Evolutionary conservation across 1,140 invertebrate species (phyloP), one percentile per base, ranked within the genome.

Genomic region (Bradysia coprophila): DNA sequence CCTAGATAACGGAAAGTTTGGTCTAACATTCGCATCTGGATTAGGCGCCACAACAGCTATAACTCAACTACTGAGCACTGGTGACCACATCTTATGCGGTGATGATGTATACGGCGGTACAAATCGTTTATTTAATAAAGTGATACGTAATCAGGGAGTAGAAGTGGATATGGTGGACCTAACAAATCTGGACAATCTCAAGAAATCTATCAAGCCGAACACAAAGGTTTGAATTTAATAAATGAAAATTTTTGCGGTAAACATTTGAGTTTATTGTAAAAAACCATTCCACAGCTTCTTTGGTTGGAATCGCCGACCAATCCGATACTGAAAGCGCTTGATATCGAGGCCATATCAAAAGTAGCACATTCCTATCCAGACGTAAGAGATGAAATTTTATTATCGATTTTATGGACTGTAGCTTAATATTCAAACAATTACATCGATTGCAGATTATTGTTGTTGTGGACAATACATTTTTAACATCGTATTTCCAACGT

Each of bases 281-380:
- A n/a, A n/a, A n/a, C n/a, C n/a, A n/a, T n/a, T n/a, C n/a, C 69
- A 9, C 48, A 89, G 84, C 72, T 97, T 65, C 68, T 98, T 18
- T 99, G 94, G 93, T 64, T 98, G 40, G 96, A 99, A 65, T 86
- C 86, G 0, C 95, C 95, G 2, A 95, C 95, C n/a, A 99, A 99
- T 69, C 96, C 96, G 0, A 67, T 86, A 1, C 59, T 98, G 49
- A 93, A 93, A 68, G 61, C 98, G 13, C 73, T 81, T 19, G 93
- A 99, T 58, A 91, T 99, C 45, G 69, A 73, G 47, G 77, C 72
- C 2, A 66, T 95, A 21, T 57, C 72, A 1, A 67, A 79, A 45
- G 51, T 79, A 21, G 68, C 74, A 69, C 3, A 75, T 76, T 46
- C 47, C 5, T 10, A 32, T 9, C 71, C 78, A 1, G 75, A 75